Base-by-base conservation (phyloP, 2,797 vertebrate genomes). In the Antennarius maculatus region DNA sequence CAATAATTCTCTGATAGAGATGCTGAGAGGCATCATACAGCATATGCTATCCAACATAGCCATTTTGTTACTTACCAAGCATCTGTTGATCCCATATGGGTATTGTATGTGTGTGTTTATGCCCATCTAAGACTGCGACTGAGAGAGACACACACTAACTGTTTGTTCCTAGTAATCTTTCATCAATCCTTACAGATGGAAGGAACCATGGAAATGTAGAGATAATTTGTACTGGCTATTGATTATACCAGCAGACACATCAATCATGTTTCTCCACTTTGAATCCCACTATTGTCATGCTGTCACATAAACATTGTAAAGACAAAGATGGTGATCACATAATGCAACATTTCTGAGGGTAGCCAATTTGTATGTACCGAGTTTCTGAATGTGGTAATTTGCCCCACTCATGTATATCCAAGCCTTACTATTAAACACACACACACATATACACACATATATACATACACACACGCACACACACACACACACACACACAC, bases 61-160 rank as follows among this genome's bases (percentile, higher is more conserved):
- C 76, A 87, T 89, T 90, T 82, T 64, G 18, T 65, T 89, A 60
- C 64, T 80, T 87, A 81, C 89, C 88, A 89, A 91, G 89, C 90
- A 92, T 91, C 91, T 93, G 89, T 66, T 72, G 46, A 81, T 82
- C 81, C 88, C 92, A 92, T 91, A 91, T 90, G 90, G 88, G 74
- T 76, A 74, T 85, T 83, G 68, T 74, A 61, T 83, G 77, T 74
- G 56, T 70, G 51, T 52, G 18, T 60, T 23, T 71, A 53, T 72
- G 61, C 43, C 51, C 41, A 41, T 59, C 54, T 76, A 54, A 69
- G 70, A 68, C 62, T 71, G 54, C 71, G 65, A 80, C 50, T 61
- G 54, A 68, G 55, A 61, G 59, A 54, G 18, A 53, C 13, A 66
- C 61, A 59, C 71, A 69, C 71, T 76, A 66, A 71, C 51, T 79